Percentiles rank a stretch among this genome's conserved stretches.
Evolutionary conservation across 2,797 vertebrate genomes (phyloP).

Genomic region (Neostethus bicornis): DNA sequence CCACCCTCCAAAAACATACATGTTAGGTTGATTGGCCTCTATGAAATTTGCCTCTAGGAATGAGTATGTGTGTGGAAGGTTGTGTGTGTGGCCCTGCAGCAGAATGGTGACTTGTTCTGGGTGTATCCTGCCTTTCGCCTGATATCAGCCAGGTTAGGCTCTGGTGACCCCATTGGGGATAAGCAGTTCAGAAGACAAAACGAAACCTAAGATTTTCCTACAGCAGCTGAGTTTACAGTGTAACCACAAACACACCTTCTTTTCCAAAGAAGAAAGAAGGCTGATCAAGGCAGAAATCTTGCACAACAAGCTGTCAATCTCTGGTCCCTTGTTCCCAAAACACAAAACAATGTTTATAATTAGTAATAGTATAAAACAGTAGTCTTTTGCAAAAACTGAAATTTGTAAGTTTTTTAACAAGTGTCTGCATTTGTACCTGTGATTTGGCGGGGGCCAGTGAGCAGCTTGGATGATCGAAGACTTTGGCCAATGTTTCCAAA

Average conservation of each 20-base stretch:
- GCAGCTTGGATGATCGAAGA: slow-evolving; percentile 82
- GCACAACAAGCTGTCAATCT: slow-evolving; percentile 82
- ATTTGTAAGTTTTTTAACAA: not conserved
- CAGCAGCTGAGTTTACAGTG: not conserved
- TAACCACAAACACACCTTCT: slow-evolving; percentile 75
- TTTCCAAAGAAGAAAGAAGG: slow-evolving; percentile 85
- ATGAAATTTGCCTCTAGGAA: too few species aligned
- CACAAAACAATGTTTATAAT: slow-evolving; percentile 7
- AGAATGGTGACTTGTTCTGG: too few species aligned
- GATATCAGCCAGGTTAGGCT: too few species aligned
- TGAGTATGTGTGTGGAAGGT: too few species aligned
- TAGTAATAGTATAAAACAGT: not conserved
- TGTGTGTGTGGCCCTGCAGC: too few species aligned
- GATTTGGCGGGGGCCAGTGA: slow-evolving; percentile 63
- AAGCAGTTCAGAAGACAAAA: too few species aligned
- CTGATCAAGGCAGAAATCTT: slow-evolving; percentile 85
- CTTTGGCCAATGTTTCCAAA: slow-evolving; percentile 84
- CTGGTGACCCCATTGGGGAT: too few species aligned
- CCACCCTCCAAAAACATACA: too few species aligned
- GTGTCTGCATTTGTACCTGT: slow-evolving; percentile 69
- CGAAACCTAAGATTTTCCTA: not conserved
- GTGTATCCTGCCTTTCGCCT: too few species aligned
- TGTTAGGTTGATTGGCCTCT: too few species aligned
- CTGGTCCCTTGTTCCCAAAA: slow-evolving; percentile 65
- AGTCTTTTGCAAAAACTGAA: not conserved